Evolutionary conservation across 2,797 vertebrate genomes (phyloP).

Genomic region (Ptychobarbus kaznakovi): DNA sequence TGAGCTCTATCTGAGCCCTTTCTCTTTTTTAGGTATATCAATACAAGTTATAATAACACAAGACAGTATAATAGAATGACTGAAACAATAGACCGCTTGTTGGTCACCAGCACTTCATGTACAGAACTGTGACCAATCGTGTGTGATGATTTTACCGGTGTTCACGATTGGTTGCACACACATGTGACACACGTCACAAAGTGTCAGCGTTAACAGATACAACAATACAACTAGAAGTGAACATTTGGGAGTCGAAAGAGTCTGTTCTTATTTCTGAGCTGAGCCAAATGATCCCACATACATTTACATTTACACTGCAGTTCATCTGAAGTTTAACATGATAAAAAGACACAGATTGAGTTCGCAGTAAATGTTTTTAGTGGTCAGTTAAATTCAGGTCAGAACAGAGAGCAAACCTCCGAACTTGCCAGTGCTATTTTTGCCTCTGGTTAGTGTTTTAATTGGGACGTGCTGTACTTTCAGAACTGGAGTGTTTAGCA

Average conservation of each 20-base stretch:
- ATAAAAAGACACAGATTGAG: not conserved
- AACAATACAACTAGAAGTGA: not conserved
- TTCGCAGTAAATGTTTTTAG: not conserved
- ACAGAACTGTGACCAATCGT: not conserved
- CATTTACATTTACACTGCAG: not conserved
- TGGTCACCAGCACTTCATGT: not conserved
- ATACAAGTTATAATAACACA: not conserved
- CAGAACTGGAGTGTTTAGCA: conserved; percentile 4
- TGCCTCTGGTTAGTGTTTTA: conserved; percentile 17
- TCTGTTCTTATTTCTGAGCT: too few relatives aligned
- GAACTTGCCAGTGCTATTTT: conserved; percentile 16
- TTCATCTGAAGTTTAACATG: not conserved
- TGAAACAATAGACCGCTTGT: not conserved
- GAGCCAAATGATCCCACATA: too few relatives aligned
- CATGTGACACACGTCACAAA: too few relatives aligned
- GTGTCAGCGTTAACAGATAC: not conserved
- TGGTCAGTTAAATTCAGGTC: conserved; percentile 10
- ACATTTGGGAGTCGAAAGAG: too few relatives aligned
- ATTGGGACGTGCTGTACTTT: conserved; percentile 20
- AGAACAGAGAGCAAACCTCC: conserved; percentile 10
- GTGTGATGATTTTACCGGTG: not conserved
- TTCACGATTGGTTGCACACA: too few relatives aligned
- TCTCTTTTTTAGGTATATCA: not conserved
- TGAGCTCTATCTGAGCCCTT: not conserved
- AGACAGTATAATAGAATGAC: not conserved